Base-by-base conservation (phyloP, 2,888 invertebrate species). In the Osedax fenrisi region DNA sequence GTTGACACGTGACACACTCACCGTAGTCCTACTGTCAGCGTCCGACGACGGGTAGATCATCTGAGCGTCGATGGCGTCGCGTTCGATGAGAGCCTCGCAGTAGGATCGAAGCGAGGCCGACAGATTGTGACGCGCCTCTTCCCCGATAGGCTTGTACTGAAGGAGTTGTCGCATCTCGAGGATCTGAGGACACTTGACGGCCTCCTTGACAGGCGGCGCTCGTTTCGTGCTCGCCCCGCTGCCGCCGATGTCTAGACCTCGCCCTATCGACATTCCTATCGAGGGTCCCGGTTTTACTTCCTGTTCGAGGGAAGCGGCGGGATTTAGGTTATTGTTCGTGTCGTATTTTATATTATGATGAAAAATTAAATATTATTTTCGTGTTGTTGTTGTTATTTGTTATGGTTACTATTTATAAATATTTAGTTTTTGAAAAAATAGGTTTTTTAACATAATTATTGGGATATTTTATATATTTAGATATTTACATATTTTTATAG, bases 211-310 rank as follows among this genome's bases (percentile, higher is more conserved):
- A n/a, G 76, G 27, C 26, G 77, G 77, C 17, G 74, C 74, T 73
- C 79, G 80, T 25, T 79, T 78, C n/a, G 79, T 78, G 56, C 79
- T 78, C 10, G 17, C 26, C 26, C 26, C 26, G 10, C 22, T 22
- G 26, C 26, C 22, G 10, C 83, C 83, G 5, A 84, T 79, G 27
- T 79, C 78, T 72, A 84, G 78, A 3, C 84, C 83, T 75, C 81
- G 80, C 17, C 84, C 84, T 10, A 81, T 80, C 75, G 79, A 82
- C 2, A 81, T 82, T 3, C 84, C 84, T 79, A 83, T 82, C 72
- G 74, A 77, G 3, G 83, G 81, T 10, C 84, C 84, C 10, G 68
- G 26, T 2, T n/a, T 26, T n/a, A 10, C 10, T 2, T 26, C 17
- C 68, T 68, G 41, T n/a, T n/a, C n/a, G n/a, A n/a, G n/a, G n/a